phyloP scores from a whole-genome alignment of 2,888 invertebrate genomes.

The Rosalia funebris region DNA sequence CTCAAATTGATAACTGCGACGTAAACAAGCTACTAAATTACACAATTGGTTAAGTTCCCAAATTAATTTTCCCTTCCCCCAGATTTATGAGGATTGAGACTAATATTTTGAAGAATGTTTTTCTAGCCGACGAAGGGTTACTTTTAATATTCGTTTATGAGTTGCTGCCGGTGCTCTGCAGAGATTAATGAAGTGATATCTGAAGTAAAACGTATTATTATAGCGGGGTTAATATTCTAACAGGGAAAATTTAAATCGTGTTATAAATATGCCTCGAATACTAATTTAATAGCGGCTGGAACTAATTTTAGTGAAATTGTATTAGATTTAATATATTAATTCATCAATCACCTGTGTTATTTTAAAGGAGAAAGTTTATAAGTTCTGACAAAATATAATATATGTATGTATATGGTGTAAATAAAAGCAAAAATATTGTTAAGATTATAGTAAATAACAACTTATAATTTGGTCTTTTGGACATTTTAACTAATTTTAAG shows the following conservation, averaged over 20 bases:
- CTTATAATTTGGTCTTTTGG: no score
- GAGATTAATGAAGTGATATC: constrained; percentile 9
- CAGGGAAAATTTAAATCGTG: not conserved
- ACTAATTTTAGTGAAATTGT: no score
- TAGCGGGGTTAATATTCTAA: not conserved
- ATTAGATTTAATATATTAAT: no score
- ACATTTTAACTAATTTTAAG: no score
- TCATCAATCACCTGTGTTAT: no score
- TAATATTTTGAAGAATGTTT: constrained; percentile 19
- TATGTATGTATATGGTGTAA: no score
- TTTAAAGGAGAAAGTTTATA: no score
- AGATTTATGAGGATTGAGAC: constrained; percentile 17
- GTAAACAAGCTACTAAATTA: constrained; percentile 33
- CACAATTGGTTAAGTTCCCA: constrained; percentile 31
- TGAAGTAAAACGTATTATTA: not conserved
- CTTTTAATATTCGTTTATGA: constrained; percentile 20
- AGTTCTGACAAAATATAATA: no score
- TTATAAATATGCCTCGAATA: no score
- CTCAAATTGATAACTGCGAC: constrained; percentile 17
- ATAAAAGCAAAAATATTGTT: no score
- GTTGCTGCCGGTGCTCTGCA: not conserved
- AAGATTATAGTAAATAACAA: no score
- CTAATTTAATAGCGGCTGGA: no score
- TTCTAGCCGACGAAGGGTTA: constrained; percentile 3
- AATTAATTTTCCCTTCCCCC: constrained; percentile 28